These are phyloP conservation scores for Drosophila seguyi DNA, from an alignment of 1,140 invertebrate genomes.

Conservation along the genomic window DNA sequence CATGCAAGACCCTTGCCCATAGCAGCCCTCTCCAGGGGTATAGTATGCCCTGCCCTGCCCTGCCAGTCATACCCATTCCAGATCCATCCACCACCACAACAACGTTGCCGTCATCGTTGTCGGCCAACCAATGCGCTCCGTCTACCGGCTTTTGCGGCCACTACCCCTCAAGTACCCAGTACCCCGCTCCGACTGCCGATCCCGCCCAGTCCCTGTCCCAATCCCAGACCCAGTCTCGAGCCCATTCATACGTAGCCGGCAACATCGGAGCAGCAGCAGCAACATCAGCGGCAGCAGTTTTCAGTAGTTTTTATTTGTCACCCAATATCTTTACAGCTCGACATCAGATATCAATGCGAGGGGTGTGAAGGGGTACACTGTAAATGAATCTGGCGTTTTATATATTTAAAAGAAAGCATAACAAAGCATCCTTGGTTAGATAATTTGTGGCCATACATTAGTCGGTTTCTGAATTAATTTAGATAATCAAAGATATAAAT, in stretches of 20 bases:
- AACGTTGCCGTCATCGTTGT: conserved; percentile 48
- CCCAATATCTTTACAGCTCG: conserved; percentile 82
- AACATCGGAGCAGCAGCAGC: conserved; percentile 47
- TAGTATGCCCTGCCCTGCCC: conserved; percentile 15
- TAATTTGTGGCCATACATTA: no score
- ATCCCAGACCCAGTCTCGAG: conserved; percentile 30
- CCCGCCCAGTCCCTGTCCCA: conserved; percentile 29
- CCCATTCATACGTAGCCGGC: conserved; percentile 73
- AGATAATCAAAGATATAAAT: no score
- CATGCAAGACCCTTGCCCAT: conserved; percentile 57
- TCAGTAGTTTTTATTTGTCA: conserved; percentile 85
- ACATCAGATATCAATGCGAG: conserved; percentile 68
- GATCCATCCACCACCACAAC: conserved; percentile 49
- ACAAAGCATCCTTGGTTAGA: no score
- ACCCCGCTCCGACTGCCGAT: conserved; percentile 21
- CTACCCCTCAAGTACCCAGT: conserved; percentile 54
- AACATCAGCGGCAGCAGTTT: conserved; percentile 73
- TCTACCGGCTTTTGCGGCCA: conserved; percentile 75
- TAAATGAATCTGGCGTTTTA: not conserved
- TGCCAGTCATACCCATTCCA: conserved; percentile 11
- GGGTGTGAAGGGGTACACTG: conserved; percentile 12
- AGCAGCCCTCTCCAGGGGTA: conserved; percentile 28
- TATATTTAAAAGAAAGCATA: no score
- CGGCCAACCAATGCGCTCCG: conserved; percentile 72
- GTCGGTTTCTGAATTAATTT: no score